These are phyloP conservation scores for Ceyx erithaca DNA, from an alignment of 2,797 vertebrate species.

Conservation along the genomic window DNA sequence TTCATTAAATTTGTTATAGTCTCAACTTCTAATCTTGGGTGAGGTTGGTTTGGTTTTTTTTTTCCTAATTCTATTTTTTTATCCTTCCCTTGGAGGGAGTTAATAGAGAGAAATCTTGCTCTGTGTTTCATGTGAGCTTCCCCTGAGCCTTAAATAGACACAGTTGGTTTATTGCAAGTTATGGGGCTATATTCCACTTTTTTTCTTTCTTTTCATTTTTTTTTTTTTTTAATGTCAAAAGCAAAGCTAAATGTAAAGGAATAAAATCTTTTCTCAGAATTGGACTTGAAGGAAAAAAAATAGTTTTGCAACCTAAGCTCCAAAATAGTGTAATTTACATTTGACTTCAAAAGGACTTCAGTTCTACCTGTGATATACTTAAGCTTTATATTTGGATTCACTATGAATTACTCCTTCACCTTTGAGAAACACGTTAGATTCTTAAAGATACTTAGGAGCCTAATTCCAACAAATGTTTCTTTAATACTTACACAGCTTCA, in stretches of 20 bases:
- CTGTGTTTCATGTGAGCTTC: too few relatives aligned
- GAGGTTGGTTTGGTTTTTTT: too few relatives aligned
- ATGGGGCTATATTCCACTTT: not conserved
- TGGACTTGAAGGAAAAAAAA: not conserved
- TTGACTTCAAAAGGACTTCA: not conserved
- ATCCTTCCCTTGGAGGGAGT: too few relatives aligned
- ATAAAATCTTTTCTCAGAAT: not conserved
- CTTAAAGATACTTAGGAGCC: not conserved
- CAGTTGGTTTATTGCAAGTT: not conserved
- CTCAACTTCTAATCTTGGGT: too few relatives aligned
- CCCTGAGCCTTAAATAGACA: too few relatives aligned
- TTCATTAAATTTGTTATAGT: too few relatives aligned
- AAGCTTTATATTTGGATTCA: not conserved
- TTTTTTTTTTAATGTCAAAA: not conserved
- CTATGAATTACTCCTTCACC: not conserved
- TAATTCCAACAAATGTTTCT: not conserved
- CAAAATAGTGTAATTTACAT: not conserved
- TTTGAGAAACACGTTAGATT: not conserved
- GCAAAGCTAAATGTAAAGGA: not conserved
- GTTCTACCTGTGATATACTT: not conserved
- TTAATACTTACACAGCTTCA: not conserved
- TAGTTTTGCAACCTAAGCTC: not conserved
- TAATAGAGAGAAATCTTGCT: too few relatives aligned
- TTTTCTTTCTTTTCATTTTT: not conserved
- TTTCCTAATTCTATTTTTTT: too few relatives aligned